Evolutionary conservation across 2,888 invertebrate genomes (phyloP), one percentile per base, ranked within the genome.

Genomic region (Acleris emargana): DNA sequence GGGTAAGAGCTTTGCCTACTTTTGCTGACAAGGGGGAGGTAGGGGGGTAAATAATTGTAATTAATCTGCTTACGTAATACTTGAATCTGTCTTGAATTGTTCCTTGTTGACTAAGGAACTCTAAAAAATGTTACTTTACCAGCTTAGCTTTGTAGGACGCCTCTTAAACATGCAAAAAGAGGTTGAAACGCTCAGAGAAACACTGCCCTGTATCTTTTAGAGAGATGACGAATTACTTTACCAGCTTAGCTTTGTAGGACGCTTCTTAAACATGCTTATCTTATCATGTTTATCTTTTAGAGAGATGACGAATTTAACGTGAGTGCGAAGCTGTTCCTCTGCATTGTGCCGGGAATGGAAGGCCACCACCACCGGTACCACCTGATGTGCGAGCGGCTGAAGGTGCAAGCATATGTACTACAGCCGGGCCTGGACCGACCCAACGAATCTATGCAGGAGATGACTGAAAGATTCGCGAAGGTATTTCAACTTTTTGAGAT

Each of bases 291-390:
- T 60, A 51, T 28, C 28, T 53, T 70, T 25, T 57, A 75, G 75
- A 67, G 71, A 51, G 71, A 71, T 5, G 73, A 75, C 28, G 73
- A 75, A 49, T 72, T 73, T 32, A 68, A 73, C 13, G 6, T 2
- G 66, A 64, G 71, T 45, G 68, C 52, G 2, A 20, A 51, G 20
- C 52, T 70, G 1, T 78, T 80, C 58, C 64, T 85, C 53, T 77
- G 75, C 64, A 72, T 84, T 28, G 66, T 85, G 20, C 84, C 86
- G 5, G 86, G 86, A 1, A 51, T 86, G 38, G 86, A 86, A 62
- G 84, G 85, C 0, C 78, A 82, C 51, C 74, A 79, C 45, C 68
- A 68, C 6, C 72, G 76, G 28, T 86, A 84, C 70, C 68, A 71
- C 6, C 50, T 59, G 13, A 42, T 84, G 20, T 80, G 81, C 22